These are phyloP conservation scores for Brachypterus glaber DNA, from an alignment of 2,888 invertebrate genomes.

Conservation along the genomic window DNA sequence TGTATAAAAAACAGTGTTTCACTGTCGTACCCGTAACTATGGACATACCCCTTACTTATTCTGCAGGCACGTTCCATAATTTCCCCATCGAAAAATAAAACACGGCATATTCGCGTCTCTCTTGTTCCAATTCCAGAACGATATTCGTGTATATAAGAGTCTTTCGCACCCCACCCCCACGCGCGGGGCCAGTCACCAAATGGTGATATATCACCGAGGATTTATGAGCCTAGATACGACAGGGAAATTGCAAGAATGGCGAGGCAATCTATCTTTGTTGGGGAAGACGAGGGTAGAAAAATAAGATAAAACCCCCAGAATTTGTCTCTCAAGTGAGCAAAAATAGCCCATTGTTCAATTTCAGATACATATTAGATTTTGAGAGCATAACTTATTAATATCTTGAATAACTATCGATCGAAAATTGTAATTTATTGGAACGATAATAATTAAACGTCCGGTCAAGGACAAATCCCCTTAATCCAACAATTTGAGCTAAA, in stretches of 20 bases:
- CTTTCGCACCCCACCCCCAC: slow-evolving; percentile 22
- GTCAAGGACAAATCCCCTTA: too few species aligned
- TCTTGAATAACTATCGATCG: neutral
- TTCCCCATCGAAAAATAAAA: too few species aligned
- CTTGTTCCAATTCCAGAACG: too few species aligned
- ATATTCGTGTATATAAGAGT: too few species aligned
- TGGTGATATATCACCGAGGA: slow-evolving; percentile 73
- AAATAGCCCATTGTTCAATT: slow-evolving; percentile 38
- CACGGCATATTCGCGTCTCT: too few species aligned
- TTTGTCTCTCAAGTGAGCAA: slow-evolving; percentile 41
- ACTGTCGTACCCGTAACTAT: too few species aligned
- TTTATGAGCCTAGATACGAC: slow-evolving; percentile 85
- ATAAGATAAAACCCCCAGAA: slow-evolving; percentile 42
- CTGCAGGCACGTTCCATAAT: too few species aligned
- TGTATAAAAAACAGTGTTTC: too few species aligned
- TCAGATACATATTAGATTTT: slow-evolving; percentile 28
- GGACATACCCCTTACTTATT: too few species aligned
- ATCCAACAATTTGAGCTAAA: too few species aligned
- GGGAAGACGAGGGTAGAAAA: slow-evolving; percentile 45
- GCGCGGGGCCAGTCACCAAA: slow-evolving; percentile 37
- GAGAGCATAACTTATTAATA: slow-evolving; percentile 16
- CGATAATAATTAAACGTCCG: neutral
- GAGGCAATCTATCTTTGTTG: slow-evolving; percentile 83
- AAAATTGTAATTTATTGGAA: neutral
- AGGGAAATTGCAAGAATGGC: slow-evolving; percentile 90